Base-by-base conservation (phyloP, 2,113 vertebrate genomes). In the Lanius collurio region DNA sequence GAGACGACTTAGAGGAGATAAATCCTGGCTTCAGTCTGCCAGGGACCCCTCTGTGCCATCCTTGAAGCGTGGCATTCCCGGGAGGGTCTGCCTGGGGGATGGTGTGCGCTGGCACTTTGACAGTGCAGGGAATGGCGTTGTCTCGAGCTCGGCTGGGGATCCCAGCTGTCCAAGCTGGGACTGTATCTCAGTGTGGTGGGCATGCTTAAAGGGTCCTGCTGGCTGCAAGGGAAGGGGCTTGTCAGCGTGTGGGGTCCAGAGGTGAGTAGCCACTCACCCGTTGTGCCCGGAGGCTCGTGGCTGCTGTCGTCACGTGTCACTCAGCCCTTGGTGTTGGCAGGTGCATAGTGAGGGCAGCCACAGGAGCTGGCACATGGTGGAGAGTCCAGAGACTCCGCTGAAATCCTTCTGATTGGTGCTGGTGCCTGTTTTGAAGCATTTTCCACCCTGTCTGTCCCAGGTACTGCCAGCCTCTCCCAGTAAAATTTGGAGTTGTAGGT, bases 31-130 rank as follows among this genome's bases (percentile, higher is more conserved):
- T 69, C 0, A 2, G 16, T 42, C 55, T 77, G 57, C 74, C 2
- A 3, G 59, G 42, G 82, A 55, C 14, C 28, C 77, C 53, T 41
- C 39, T 1, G 2, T 0, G 0, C 41, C 4, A 1, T 49, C 50
- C 67, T 46, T 0, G 8, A 44, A 69, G n/a, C 1, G 4, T 64
- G 15, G 3, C 1, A 2, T 39, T 47, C 52, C 50, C 12, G 1
- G 31, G 87, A 80, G 53, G 59, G n/a, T 7, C 63, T 83, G 70
- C 76, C 62, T 26, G 55, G 0, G 7, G 70, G 33, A 49, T 10
- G 10, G 65, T 41, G 50, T 0, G 33, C 1, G 8, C 47, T 31
- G 68, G 68, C 2, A 0, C 68, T 47, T 27, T 2, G 39, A 37
- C 9, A 18, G 55, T 7, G 5, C 3, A 1, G 70, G 67, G 78